phyloP scores from a whole-genome alignment of 1,140 invertebrate genomes.

The Diorhabda sublineata region DNA sequence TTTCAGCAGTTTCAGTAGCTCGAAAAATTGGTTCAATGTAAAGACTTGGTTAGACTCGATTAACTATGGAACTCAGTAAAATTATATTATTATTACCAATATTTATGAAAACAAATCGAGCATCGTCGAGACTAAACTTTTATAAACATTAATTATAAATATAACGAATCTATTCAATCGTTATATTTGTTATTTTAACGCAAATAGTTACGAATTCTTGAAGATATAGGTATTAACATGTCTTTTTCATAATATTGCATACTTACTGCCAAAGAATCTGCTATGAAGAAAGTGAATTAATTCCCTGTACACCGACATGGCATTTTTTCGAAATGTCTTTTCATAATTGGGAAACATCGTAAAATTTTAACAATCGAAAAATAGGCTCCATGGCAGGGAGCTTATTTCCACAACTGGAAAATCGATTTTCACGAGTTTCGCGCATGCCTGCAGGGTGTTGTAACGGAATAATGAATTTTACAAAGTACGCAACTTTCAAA shows the following conservation, averaged over 20 bases:
- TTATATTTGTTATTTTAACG: neutral
- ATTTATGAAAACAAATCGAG: neutral
- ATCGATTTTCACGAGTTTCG: conserved; percentile 11
- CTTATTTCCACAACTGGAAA: conserved; percentile 17
- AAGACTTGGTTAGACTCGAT: no score
- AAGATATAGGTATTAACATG: neutral
- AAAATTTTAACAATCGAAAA: neutral
- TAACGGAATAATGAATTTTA: no score
- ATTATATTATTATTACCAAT: neutral
- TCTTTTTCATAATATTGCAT: neutral
- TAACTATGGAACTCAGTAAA: no score
- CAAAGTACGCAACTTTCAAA: neutral
- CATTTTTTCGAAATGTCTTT: conserved; percentile 5
- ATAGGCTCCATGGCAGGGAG: conserved; percentile 5
- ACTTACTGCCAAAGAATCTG: conserved; percentile 26
- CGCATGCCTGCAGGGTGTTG: conserved; percentile 10
- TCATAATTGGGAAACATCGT: conserved; percentile 1
- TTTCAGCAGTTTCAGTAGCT: no score
- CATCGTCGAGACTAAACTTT: neutral
- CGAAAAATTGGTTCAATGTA: no score
- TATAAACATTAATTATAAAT: neutral
- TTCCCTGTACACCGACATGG: conserved; percentile 22
- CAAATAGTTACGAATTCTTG: neutral
- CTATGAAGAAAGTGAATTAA: conserved; percentile 14
- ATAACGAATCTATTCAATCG: neutral